These are phyloP conservation scores for Parochlus steinenii DNA, from an alignment of 2,888 invertebrate species.

Conservation along the genomic window DNA sequence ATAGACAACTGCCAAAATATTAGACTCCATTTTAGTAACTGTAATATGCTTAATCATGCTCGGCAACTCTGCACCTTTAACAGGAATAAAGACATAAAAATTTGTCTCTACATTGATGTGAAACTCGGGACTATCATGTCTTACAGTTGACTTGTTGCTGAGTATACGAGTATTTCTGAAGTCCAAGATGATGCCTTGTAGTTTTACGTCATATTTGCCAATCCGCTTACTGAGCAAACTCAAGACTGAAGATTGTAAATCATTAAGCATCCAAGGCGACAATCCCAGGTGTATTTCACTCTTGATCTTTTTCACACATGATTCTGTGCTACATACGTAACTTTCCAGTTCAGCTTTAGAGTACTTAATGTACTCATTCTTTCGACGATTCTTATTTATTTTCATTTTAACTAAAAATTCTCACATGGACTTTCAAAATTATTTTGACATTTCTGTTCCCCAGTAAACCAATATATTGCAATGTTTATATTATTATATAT, in stretches of 20 bases:
- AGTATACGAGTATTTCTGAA: slow-evolving; percentile 41
- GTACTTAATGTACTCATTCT: slow-evolving; percentile 24
- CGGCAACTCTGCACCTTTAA: slow-evolving; percentile 34
- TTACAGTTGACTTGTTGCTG: slow-evolving; percentile 31
- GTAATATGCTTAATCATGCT: slow-evolving; percentile 40
- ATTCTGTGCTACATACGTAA: slow-evolving; percentile 31
- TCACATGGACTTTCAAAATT: no score
- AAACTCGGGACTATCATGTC: slow-evolving; percentile 36
- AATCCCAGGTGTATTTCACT: slow-evolving; percentile 33
- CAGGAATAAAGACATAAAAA: slow-evolving; percentile 45
- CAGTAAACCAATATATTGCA: no score
- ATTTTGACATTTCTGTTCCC: no score
- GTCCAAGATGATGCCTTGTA: slow-evolving; percentile 42
- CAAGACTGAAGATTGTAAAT: slow-evolving; percentile 31
- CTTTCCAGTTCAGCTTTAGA: slow-evolving; percentile 30
- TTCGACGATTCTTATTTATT: neutral
- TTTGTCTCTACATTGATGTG: slow-evolving; percentile 43
- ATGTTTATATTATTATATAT: no score
- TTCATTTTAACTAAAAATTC: no score
- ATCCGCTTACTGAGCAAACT: slow-evolving; percentile 30
- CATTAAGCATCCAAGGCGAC: slow-evolving; percentile 35
- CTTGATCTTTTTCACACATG: slow-evolving; percentile 33
- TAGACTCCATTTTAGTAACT: slow-evolving; percentile 31
- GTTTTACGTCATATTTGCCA: slow-evolving; percentile 33
- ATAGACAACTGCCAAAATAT: slow-evolving; percentile 46